These are phyloP conservation scores for Coracopsis vasa DNA, from an alignment of 2,113 vertebrate genomes.

Conservation along the genomic window DNA sequence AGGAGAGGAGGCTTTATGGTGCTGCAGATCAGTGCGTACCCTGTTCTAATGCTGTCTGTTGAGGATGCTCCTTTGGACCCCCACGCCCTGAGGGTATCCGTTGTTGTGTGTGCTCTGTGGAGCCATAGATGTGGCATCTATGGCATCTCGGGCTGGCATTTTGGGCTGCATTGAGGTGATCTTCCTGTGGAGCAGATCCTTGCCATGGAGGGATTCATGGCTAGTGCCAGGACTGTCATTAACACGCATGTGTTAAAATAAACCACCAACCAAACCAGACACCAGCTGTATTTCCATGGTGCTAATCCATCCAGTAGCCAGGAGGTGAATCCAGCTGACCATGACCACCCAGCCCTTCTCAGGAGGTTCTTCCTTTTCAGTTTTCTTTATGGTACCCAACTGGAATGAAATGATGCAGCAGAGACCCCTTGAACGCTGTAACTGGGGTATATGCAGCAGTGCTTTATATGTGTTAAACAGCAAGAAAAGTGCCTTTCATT, in stretches of 20 bases:
- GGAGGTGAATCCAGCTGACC: background rate
- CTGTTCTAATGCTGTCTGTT: background rate
- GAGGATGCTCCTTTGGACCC: background rate
- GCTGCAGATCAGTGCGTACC: rapidly evolving
- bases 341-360: background rate
- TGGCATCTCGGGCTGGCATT: background rate
- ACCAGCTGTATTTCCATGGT: background rate
- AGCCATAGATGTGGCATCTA: background rate
- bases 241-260: rapidly evolving
- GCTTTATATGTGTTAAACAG: no score
- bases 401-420: background rate
- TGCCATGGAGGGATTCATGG: rapidly evolving
- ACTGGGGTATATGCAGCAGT: background rate
- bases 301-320: background rate
- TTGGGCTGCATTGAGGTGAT: rapidly evolving
- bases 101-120: rapidly evolving
- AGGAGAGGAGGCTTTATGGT: background rate
- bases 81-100: rapidly evolving
- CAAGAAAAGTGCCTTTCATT: background rate
- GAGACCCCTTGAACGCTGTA: background rate
- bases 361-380: background rate
- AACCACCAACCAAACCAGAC: background rate
- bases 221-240: background rate
- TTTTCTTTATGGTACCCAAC: background rate
- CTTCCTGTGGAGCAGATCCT: rapidly evolving